Conservation (phyloP, 1,140 invertebrate species). For the Brachionus calyciflorus region DNA sequence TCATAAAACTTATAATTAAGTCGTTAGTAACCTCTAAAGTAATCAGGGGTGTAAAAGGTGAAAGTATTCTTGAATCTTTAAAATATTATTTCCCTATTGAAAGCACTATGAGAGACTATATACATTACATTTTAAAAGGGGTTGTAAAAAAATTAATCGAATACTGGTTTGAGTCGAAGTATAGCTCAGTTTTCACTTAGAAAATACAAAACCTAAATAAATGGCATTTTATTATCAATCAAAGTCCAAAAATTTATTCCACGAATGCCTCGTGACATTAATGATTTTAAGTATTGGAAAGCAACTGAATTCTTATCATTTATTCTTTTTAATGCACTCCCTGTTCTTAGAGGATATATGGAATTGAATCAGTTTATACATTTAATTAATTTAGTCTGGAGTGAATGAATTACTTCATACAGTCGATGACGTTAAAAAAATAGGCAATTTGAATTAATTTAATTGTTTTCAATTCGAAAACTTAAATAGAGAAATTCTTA, state of each 20-base stretch:
- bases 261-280: not conserved
- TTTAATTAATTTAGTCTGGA: not conserved
- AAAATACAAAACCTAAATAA: not conserved
- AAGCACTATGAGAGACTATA: not conserved
- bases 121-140: not conserved
- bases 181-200: no score
- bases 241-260: not conserved
- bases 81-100: not conserved
- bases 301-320: not conserved
- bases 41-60: not conserved
- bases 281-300: not conserved
- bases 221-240: no score
- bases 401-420: no score
- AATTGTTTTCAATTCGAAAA: no score
- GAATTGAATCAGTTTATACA: not conserved
- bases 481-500: no score
- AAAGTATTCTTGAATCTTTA: not conserved
- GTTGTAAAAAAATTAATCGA: not conserved
- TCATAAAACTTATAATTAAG: not conserved
- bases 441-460: no score
- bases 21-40: not conserved
- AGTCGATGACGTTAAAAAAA: no score
- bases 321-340: not conserved
- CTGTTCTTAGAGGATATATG: not conserved
- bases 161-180: no score